Evolutionary conservation across 2,888 invertebrate species (phyloP).

Genomic region (Apamea anceps): DNA sequence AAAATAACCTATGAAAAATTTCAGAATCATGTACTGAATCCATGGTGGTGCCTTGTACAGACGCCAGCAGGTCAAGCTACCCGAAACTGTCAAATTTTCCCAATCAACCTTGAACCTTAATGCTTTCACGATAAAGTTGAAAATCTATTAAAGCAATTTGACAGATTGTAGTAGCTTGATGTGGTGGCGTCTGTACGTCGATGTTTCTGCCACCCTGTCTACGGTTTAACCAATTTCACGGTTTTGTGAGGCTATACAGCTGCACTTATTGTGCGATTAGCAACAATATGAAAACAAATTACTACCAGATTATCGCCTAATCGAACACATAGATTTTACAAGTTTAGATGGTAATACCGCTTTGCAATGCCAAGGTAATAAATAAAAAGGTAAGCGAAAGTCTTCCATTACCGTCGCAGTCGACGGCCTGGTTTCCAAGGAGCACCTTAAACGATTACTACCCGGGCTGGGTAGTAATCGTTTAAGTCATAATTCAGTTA

Average conservation of each 20-base stretch:
- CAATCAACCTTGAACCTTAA: no score
- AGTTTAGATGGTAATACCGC: not conserved
- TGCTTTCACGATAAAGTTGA: no score
- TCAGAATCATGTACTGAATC: no score
- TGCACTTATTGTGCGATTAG: conserved; percentile 6
- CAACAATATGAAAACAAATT: not conserved
- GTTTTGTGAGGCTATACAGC: not conserved
- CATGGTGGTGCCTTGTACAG: no score
- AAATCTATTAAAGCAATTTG: no score
- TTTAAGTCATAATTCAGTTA: not conserved
- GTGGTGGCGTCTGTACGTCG: no score
- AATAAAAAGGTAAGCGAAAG: not conserved
- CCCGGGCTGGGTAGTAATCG: no score
- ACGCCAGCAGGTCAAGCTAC: no score
- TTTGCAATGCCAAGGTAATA: not conserved
- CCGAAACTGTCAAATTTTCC: no score
- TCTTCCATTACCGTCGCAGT: not conserved
- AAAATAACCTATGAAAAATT: no score
- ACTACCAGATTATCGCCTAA: not conserved
- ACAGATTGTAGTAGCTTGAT: no score
- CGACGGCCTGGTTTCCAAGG: not conserved
- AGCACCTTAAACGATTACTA: not conserved
- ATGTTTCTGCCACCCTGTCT: no score
- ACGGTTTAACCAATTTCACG: not conserved
- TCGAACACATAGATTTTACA: not conserved